phyloP scores from a whole-genome alignment of 2,888 invertebrate species.

The Augochlorella aurata region DNA sequence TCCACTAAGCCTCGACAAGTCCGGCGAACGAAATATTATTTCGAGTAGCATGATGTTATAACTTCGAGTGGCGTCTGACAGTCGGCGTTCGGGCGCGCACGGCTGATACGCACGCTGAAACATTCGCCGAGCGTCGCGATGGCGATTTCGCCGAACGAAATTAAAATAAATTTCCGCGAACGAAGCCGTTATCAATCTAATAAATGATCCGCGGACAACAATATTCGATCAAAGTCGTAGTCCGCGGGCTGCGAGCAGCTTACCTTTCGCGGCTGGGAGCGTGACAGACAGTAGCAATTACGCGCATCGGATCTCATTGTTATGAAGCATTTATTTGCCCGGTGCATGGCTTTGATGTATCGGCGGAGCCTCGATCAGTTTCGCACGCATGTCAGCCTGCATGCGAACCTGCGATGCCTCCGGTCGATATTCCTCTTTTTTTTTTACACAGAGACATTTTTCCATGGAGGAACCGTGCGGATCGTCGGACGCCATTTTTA shows the following conservation, averaged over 20 bases:
- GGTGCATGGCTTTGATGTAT: constrained; percentile 21
- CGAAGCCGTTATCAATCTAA: neutral
- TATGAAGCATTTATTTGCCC: constrained; percentile 35
- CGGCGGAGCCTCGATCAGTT: neutral
- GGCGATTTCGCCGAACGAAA: neutral
- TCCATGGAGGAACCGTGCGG: neutral
- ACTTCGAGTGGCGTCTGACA: neutral
- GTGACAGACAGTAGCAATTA: constrained; percentile 36
- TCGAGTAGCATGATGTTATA: neutral
- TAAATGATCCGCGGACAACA: neutral
- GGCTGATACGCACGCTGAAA: neutral
- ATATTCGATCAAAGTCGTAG: constrained; percentile 7
- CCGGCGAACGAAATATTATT: neutral
- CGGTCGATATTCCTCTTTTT: neutral
- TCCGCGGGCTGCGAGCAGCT: neutral
- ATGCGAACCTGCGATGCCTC: neutral
- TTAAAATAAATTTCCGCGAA: neutral
- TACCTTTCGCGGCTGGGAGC: neutral
- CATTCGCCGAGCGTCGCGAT: neutral
- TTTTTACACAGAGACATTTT: neutral
- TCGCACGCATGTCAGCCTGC: neutral
- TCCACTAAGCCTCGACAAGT: neutral
- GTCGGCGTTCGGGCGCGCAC: neutral
- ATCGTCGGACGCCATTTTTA: neutral
- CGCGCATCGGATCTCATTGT: neutral